Evolutionary conservation across 2,888 invertebrate genomes (phyloP).

Genomic region (Dasysyrphus tricinctus): DNA sequence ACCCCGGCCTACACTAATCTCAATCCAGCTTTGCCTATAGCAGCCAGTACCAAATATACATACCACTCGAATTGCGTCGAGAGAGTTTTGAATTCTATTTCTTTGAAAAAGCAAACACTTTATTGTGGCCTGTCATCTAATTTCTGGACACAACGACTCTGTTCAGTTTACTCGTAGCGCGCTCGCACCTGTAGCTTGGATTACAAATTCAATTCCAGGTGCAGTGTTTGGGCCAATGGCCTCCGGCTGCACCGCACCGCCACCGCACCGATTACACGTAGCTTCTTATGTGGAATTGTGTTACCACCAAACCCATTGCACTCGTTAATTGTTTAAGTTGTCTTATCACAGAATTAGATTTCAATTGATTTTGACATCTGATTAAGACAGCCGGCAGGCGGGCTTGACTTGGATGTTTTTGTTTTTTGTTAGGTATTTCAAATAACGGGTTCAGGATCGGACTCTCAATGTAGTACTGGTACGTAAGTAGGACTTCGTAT

Average conservation of each 20-base stretch:
- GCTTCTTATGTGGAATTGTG: constrained; percentile 67
- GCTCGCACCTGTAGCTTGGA: constrained; percentile 52
- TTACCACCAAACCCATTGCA: constrained; percentile 39
- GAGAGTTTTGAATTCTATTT: constrained; percentile 39
- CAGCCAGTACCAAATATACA: constrained; percentile 8
- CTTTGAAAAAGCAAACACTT: constrained; percentile 1
- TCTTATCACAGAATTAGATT: constrained; percentile 71
- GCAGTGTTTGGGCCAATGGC: constrained; percentile 34
- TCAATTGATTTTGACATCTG: constrained; percentile 59
- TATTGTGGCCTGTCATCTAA: constrained; percentile 47
- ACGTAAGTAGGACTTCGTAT: background rate
- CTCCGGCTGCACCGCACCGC: background rate
- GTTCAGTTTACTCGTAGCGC: constrained; percentile 27
- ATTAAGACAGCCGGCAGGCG: constrained; percentile 12
- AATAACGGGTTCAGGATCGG: background rate
- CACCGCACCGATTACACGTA: constrained; percentile 8
- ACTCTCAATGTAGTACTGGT: background rate
- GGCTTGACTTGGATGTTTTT: constrained; percentile 1
- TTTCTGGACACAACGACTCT: constrained; percentile 33
- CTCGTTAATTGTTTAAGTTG: constrained; percentile 57
- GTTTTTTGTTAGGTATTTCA: background rate
- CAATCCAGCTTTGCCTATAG: constrained; percentile 27
- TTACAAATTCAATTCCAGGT: constrained; percentile 58
- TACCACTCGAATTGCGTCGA: background rate
- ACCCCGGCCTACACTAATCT: constrained; percentile 57